Base-by-base conservation (phyloP, 2,113 vertebrate genomes). In the Arothron firmamentum region DNA sequence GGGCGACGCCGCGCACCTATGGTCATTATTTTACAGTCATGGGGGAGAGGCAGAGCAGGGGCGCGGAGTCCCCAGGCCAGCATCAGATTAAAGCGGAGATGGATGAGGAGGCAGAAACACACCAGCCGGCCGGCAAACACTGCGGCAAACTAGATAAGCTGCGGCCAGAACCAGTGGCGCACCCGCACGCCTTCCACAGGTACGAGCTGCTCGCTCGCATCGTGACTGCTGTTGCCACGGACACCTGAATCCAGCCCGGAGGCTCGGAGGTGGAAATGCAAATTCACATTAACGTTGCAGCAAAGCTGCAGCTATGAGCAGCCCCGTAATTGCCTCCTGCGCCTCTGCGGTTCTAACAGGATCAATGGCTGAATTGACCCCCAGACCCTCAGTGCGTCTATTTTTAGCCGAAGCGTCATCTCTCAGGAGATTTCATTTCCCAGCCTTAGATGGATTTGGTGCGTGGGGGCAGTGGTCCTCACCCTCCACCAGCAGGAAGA, bases 401-500 rank as follows among this genome's bases (percentile, higher is more conserved):
- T 70, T 74, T 73, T 65, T 61, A 77, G 65, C 46, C 9, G 15
- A 42, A 12, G 20, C 1, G 5, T 25, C 41, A 0, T 34, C 41
- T 60, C 66, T 54, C 56, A 18, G 31, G 55, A 60, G 57, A 52
- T 61, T 41, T 57, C 25, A 18, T 64, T 52, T 67, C 16, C 47
- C n/a, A 34, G 46, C 52, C 28, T 56, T 42, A 23, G 34, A 20
- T 20, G 2, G 50, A 62, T 65, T 20, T 8, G 58, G 28, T 52
- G 45, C 59, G 45, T 51, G 65, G 15, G 47, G 19, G 52, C 59
- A 45, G 17, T n/a, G 55, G 56, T 77, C 66, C 76, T 85, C 64
- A 88, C 86, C 80, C 59, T 88, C 86, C 55, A 88, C 86, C 18
- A 88, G 63, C 55, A 88, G 73, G 77, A 88, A 92, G 84, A 91